Evolutionary conservation across 2,888 invertebrate genomes (phyloP).

Genomic region (Athrips mouffetella): DNA sequence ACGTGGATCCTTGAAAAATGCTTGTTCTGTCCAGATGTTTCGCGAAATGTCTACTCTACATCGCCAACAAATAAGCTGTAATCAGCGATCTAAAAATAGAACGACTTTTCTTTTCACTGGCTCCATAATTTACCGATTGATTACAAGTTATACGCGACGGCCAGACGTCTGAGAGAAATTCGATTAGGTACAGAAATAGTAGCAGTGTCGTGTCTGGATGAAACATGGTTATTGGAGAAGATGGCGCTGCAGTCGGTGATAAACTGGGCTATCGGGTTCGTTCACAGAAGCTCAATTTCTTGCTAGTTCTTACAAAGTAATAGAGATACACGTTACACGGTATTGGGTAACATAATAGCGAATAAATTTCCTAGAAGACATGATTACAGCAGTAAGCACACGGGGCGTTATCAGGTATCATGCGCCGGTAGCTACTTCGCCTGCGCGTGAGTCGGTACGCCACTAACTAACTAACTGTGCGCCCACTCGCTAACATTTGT

Average conservation of each 20-base stretch:
- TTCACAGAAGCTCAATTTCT: background rate
- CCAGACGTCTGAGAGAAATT: background rate
- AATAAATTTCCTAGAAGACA: slow-evolving; percentile 27
- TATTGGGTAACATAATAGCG: slow-evolving; percentile 13
- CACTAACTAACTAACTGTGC: slow-evolving; percentile 37
- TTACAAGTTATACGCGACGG: background rate
- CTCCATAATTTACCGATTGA: no score
- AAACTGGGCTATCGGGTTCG: background rate
- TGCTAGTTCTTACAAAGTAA: no score
- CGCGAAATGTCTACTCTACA: no score
- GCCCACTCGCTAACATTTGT: slow-evolving; percentile 32
- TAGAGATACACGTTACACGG: background rate
- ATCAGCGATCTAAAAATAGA: no score
- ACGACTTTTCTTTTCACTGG: no score
- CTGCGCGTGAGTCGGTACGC: background rate
- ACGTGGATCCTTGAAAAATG: no score
- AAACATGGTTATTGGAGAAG: background rate
- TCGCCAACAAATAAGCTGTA: no score
- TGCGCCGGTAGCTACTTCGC: slow-evolving; percentile 60
- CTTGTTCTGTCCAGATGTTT: no score
- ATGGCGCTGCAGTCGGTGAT: background rate
- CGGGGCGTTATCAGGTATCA: slow-evolving; percentile 38
- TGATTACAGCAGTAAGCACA: slow-evolving; percentile 25
- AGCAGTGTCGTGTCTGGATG: background rate
- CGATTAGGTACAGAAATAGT: background rate